A percentile compares a stretch with the other conserved stretches of the same genome.
Evolutionary conservation across 1,140 invertebrate genomes (phyloP).

Genomic region (Drosophila tropicalis): DNA sequence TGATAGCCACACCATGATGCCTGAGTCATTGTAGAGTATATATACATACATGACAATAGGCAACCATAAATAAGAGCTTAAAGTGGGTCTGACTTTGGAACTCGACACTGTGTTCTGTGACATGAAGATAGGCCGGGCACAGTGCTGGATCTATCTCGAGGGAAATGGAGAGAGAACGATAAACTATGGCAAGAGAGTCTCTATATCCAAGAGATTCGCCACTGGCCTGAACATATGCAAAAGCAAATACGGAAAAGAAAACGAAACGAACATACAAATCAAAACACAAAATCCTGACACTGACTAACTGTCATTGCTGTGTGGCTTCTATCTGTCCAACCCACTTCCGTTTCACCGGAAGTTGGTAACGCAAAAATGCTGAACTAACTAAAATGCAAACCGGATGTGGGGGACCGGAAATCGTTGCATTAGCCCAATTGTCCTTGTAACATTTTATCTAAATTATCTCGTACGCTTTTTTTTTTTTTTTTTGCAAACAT

Average conservation of each 20-base stretch:
- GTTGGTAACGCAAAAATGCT: not conserved
- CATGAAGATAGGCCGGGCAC: constrained; percentile 19
- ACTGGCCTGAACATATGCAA: constrained; percentile 58
- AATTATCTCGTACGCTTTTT: not conserved
- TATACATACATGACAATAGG: constrained; percentile 14
- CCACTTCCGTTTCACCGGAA: not conserved
- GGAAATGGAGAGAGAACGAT: too few species aligned
- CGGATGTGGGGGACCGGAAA: not conserved
- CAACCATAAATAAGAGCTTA: constrained; percentile 62
- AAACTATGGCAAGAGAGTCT: too few species aligned
- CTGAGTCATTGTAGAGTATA: too few species aligned
- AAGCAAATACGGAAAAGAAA: not conserved
- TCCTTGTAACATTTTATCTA: not conserved
- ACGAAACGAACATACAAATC: constrained; percentile 52
- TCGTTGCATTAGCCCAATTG: not conserved
- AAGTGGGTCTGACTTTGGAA: constrained; percentile 17
- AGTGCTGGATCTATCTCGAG: too few species aligned
- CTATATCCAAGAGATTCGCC: too few species aligned
- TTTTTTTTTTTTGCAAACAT: not conserved
- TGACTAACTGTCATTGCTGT: constrained; percentile 60
- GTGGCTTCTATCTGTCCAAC: not conserved
- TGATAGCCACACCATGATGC: too few species aligned
- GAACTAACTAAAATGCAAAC: not conserved
- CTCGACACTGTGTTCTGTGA: constrained; percentile 25
- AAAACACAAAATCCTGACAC: constrained; percentile 51